Percentiles rank a stretch among this genome's conserved stretches.
Conservation (phyloP, 1,140 invertebrate genomes). For the Oppia nitens region DNA sequence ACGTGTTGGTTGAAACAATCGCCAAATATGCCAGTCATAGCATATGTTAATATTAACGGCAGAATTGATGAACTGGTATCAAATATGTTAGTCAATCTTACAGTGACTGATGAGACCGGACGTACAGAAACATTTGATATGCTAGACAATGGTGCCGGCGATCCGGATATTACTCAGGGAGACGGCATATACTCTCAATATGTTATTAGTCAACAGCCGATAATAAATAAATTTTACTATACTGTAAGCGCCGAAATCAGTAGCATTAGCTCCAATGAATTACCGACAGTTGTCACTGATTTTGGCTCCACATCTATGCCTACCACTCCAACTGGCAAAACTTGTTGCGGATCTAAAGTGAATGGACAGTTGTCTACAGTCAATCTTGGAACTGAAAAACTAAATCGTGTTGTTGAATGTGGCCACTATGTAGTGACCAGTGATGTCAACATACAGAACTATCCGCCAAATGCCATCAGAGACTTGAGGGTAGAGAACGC, state of each 20-base stretch:
- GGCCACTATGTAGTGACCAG: background rate
- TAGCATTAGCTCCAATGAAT: background rate
- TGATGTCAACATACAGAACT: background rate
- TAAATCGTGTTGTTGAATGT: slow-evolving; percentile 7
- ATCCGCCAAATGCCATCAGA: background rate
- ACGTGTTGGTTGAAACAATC: background rate
- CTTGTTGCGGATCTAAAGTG: slow-evolving; percentile 12
- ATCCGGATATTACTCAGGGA: slow-evolving; percentile 16
- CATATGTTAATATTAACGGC: slow-evolving; percentile 4
- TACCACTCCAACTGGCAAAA: background rate
- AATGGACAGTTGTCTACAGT: background rate
- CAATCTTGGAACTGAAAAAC: background rate
- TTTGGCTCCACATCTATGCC: slow-evolving; percentile 1
- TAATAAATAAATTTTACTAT: background rate
- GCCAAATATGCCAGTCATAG: background rate
- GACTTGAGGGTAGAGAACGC: background rate
- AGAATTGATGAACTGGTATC: background rate
- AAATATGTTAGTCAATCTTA: background rate
- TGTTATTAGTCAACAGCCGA: background rate
- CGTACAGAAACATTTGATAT: background rate
- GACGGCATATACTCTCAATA: slow-evolving; percentile 19
- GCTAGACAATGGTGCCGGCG: slow-evolving; percentile 8
- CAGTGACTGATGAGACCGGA: background rate
- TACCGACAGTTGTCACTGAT: background rate
- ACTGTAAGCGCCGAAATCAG: background rate